A percentile compares a stretch with the other conserved stretches of the same genome.
phyloP scores from a whole-genome alignment of 2,113 vertebrate species.

The Petaurus breviceps region DNA sequence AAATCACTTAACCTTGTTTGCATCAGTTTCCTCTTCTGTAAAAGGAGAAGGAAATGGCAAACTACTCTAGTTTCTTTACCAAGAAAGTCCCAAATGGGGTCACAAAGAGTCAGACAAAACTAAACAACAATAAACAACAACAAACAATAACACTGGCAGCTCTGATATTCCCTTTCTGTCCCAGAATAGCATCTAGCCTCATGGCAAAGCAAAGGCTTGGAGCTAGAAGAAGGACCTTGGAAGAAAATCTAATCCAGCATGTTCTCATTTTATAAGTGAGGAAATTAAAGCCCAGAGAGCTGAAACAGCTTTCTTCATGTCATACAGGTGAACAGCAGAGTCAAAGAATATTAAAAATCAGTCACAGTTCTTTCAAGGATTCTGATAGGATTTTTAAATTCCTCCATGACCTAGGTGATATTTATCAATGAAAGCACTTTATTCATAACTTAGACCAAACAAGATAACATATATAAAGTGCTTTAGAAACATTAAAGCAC shows the following conservation, averaged over 20 bases:
- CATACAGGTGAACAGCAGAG: background rate
- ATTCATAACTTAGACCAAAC: background rate
- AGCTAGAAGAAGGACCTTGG: background rate
- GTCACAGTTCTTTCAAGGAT: background rate
- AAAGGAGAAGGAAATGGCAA: background rate
- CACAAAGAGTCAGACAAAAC: background rate
- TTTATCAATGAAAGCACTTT: background rate
- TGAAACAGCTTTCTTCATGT: background rate
- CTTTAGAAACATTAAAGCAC: background rate
- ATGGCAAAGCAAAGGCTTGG: background rate
- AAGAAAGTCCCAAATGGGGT: background rate
- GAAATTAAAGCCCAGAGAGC: background rate
- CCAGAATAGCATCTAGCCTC: constrained; percentile 3
- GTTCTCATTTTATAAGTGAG: background rate
- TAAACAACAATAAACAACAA: background rate
- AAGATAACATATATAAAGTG: background rate
- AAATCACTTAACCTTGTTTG: too few species aligned
- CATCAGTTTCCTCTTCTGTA: too few species aligned
- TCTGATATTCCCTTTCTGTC: constrained; percentile 16
- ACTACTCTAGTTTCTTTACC: too few species aligned
- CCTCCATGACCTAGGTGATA: background rate
- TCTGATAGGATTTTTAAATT: background rate
- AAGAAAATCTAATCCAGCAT: background rate
- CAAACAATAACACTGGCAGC: constrained; percentile 9
- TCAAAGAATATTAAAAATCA: background rate